Base-by-base conservation (phyloP, 2,797 vertebrate genomes). In the Catamblyrhynchus diadema region DNA sequence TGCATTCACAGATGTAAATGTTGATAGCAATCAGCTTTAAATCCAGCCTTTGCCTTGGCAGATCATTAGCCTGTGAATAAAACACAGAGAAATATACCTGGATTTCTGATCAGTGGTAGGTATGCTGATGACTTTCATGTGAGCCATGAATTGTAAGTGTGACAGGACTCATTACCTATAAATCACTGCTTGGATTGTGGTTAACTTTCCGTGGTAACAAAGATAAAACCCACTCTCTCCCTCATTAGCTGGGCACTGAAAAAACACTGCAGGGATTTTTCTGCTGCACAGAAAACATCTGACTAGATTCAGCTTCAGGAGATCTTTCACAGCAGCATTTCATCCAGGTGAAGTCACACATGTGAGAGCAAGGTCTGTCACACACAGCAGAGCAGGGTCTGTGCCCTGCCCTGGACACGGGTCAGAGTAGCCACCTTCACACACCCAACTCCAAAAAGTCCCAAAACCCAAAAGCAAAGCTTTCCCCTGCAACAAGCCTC, bases 161-260 rank as follows among this genome's bases (percentile, higher is more conserved):
- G 95, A 96, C 94, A 95, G 95, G 84, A 95, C 67, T 96, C 93
- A 95, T 97, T 96, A 96, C 73, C 95, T 81, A 86, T 89, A 96
- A 95, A 95, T 96, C 87, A 93, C 70, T 66, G 28, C 75, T 61
- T 95, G 93, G 85, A 93, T 83, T 90, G 82, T 89, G 87, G 93
- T 94, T 96, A 97, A 95, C 95, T 95, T 96, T 54, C 90, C 39
- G 2, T 92, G 83, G 70, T 93, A 96, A 94, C 88, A 93, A 95
- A 96, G 95, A 96, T 94, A 89, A 96, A 97, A 94, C 88, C 78
- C 51, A 9, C 75, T 93, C 65, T 96, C 72, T 93, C 83, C 86
- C 92, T 97, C 97, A 97, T 97, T 97, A 97, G 93, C 75, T 88
- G 86, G 94, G 90, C 87, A 93, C 78, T 91, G 94, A 86, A 84